A percentile compares a stretch with the other conserved stretches of the same genome.
These are phyloP conservation scores for Acrocera orbiculus DNA, from an alignment of 2,888 invertebrate species.

Conservation along the genomic window DNA sequence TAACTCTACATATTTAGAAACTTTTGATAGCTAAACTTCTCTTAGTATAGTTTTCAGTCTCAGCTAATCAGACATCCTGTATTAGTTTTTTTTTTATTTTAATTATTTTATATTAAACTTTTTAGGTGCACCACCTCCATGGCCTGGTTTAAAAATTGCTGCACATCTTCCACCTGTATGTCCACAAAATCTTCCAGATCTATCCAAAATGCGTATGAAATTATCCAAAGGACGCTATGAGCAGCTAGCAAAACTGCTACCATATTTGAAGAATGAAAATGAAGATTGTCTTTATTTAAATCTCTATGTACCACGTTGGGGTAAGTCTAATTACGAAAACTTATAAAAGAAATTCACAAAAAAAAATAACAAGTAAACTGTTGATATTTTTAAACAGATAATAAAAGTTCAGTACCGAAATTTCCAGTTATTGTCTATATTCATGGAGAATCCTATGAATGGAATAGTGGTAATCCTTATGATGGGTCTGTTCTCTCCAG, in stretches of 20 bases:
- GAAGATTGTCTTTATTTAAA: slow-evolving; percentile 88
- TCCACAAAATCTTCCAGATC: slow-evolving; percentile 60
- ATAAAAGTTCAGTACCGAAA: slow-evolving; percentile 37
- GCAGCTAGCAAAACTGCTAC: slow-evolving; percentile 52
- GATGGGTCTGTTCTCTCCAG: slow-evolving; percentile 86
- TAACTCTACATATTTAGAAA: no score
- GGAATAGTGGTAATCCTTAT: slow-evolving; percentile 94
- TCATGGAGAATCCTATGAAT: slow-evolving; percentile 90
- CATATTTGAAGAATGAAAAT: slow-evolving; percentile 49
- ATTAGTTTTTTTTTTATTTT: no score
- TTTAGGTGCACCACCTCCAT: slow-evolving; percentile 58
- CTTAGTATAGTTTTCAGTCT: no score
- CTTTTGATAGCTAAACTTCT: no score
- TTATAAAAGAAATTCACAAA: no score
- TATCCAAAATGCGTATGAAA: slow-evolving; percentile 39
- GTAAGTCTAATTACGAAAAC: slow-evolving; percentile 35
- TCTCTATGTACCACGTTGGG: slow-evolving; percentile 72
- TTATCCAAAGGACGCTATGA: slow-evolving; percentile 48
- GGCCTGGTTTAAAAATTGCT: slow-evolving; percentile 53
- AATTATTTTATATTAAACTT: background rate
- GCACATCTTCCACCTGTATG: slow-evolving; percentile 65
- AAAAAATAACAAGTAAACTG: no score
- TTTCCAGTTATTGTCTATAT: slow-evolving; percentile 81
- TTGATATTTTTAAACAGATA: slow-evolving; percentile 21
- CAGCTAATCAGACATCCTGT: no score